phyloP scores from a whole-genome alignment of 2,113 vertebrate species.

The Ovis canadensis region DNA sequence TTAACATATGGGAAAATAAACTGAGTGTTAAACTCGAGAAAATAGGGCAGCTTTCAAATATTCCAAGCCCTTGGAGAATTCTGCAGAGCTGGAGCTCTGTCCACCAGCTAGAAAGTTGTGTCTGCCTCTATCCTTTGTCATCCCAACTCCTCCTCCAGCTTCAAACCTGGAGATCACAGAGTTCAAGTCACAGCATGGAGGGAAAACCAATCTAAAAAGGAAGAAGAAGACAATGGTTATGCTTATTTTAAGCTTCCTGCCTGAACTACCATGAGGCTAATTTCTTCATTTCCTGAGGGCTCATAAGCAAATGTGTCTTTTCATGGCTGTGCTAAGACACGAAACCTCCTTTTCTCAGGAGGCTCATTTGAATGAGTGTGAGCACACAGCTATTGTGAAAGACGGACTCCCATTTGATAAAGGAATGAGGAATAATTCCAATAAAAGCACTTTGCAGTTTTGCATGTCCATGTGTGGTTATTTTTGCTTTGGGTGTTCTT shows the following conservation, averaged over 20 bases:
- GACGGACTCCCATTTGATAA: background rate
- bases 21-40: background rate
- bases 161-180: background rate
- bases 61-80: background rate
- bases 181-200: constrained; percentile 15
- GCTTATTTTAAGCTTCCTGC: constrained; percentile 10
- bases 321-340: background rate
- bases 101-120: background rate
- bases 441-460: background rate
- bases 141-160: background rate
- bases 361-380: background rate
- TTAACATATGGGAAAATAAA: background rate
- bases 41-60: background rate
- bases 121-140: background rate
- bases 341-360: background rate
- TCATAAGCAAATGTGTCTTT: background rate
- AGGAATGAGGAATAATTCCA: background rate
- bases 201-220: background rate
- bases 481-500: background rate
- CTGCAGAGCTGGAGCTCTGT: rapidly evolving
- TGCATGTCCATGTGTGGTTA: background rate
- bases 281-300: constrained; percentile 40
- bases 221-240: background rate
- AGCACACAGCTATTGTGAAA: background rate
- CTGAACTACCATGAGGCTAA: background rate